These are phyloP conservation scores for Cryptoblepharus egeriae DNA, from an alignment of 2,797 vertebrate genomes.

Conservation along the genomic window DNA sequence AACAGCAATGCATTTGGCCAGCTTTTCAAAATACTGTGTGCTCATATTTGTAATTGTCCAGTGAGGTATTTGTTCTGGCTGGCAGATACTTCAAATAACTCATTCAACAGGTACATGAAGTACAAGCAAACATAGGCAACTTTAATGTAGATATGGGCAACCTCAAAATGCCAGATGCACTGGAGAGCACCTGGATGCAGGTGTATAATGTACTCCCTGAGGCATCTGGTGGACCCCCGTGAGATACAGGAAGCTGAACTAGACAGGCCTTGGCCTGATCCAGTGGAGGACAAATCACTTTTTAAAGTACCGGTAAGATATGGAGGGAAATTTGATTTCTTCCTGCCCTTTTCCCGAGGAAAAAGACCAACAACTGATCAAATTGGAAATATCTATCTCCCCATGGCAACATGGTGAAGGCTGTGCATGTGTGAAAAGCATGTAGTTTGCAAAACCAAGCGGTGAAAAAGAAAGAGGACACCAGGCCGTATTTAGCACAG, in stretches of 20 bases:
- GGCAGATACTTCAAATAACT: not conserved
- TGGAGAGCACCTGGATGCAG: no score
- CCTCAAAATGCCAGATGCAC: no score
- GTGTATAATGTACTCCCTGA: no score
- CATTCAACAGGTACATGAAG: not conserved
- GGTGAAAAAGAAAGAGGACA: not conserved
- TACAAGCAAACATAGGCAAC: no score
- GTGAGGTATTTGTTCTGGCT: not conserved
- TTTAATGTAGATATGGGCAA: no score
- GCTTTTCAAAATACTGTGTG: not conserved
- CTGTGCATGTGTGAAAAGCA: not conserved
- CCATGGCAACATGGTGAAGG: not conserved
- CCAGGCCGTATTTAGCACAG: not conserved
- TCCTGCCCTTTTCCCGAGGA: not conserved
- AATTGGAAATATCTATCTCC: constrained; percentile 3
- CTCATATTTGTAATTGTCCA: constrained; percentile 2
- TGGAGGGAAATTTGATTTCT: not conserved
- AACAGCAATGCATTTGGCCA: not conserved
- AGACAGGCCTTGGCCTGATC: no score
- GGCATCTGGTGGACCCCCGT: no score
- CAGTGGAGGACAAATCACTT: not conserved
- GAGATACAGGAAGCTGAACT: no score
- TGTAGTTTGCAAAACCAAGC: constrained; percentile 1
- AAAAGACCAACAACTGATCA: constrained; percentile 1
- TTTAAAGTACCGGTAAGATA: not conserved